Evolutionary conservation across 1,140 invertebrate species (phyloP), one percentile per base, ranked within the genome.

Genomic region (Drosophila virilis): DNA sequence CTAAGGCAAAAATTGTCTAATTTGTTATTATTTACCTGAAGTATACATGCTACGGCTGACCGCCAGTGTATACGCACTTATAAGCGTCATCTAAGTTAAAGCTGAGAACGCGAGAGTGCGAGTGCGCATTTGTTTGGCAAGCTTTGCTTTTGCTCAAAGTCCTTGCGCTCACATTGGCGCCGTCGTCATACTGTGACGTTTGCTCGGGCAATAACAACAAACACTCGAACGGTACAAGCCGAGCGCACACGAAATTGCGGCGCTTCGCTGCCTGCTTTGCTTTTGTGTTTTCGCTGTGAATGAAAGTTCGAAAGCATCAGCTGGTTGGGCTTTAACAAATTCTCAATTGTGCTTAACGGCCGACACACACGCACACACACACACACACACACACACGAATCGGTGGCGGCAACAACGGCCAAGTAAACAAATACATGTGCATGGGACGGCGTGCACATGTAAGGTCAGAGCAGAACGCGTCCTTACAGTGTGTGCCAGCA

Each of bases 361-460:
- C 43, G 51, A 48, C 70, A 5, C 22, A 5, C 22, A 28, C 22
- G 6, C 22, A 28, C 22, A 28, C 22, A 6, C 5, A 28, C 22
- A 6, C 5, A 28, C 22, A 5, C 22, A 28, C 4, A 28, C 22
- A 28, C 0, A 28, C 22, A 28, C 22, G 22, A 5, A 5, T 28
- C 22, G 60, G 50, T 65, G 81, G 65, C 77, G 77, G 65, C 74
- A 65, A 67, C 52, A 57, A 80, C 73, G 69, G 62, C 59, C 82
- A 89, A 88, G 84, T 90, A 90, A 89, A 89, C 80, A 89, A 89
- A 80, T 89, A 90, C 84, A 89, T 89, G 84, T 83, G 84, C 84
- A 74, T 80, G 77, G 69, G 61, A 52, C 69, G 74, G 65, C 81
- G 81, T 70, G 81, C 77, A 85, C 81, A 85, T 85, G 82, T 85